These are phyloP conservation scores for Malacoraja senta DNA, from an alignment of 2,797 vertebrate species.

Conservation along the genomic window DNA sequence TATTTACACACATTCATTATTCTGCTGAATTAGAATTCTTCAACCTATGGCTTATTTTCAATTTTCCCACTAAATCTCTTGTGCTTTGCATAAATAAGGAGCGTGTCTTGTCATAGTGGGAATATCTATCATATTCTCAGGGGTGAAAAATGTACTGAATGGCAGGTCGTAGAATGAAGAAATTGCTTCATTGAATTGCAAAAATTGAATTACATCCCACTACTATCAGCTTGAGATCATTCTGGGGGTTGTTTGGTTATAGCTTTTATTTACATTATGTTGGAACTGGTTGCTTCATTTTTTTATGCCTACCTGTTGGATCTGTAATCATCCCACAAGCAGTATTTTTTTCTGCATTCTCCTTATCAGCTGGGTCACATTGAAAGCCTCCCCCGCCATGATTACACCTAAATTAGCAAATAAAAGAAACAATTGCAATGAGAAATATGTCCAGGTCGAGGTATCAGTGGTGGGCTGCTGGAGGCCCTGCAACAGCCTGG, in stretches of 20 bases:
- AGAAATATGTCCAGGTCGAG: slow-evolving; percentile 39
- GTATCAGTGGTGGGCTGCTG: too few species aligned
- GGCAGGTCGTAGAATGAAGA: neutral
- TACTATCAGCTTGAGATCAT: neutral
- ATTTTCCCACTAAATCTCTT: neutral
- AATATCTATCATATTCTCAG: neutral
- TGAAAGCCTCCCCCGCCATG: slow-evolving; percentile 49
- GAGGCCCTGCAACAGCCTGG: too few species aligned
- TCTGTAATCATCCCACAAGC: slow-evolving; percentile 70
- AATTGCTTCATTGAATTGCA: neutral
- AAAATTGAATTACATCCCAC: neutral
- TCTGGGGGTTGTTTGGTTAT: neutral
- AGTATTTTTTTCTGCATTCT: slow-evolving; percentile 62
- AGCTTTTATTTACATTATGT: neutral
- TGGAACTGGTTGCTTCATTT: neutral
- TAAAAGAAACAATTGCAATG: slow-evolving; percentile 45
- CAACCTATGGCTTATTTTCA: neutral
- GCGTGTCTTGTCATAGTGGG: neutral
- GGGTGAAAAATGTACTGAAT: neutral
- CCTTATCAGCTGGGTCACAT: slow-evolving; percentile 58
- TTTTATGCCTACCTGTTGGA: slow-evolving; percentile 53
- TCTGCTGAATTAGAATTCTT: neutral
- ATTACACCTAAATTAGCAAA: slow-evolving; percentile 55
- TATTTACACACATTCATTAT: neutral
- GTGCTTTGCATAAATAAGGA: neutral